Evolutionary conservation across 2,113 vertebrate species (phyloP).

Genomic region (Miniopterus natalensis): DNA sequence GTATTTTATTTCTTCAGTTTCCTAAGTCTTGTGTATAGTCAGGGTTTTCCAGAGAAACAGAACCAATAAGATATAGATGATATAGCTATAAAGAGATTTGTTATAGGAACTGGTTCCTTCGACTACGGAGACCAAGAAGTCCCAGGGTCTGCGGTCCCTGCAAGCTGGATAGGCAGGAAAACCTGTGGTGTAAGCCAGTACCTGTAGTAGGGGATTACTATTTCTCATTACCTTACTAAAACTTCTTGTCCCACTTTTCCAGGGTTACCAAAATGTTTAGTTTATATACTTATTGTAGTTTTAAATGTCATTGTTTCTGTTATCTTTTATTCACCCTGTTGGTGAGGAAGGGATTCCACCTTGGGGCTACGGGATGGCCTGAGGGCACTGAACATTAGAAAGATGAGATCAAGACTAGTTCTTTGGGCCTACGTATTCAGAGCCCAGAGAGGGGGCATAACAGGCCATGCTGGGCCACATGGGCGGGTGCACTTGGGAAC

Average conservation of each 20-base stretch:
- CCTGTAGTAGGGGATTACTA: not conserved
- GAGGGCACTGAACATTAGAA: not conserved
- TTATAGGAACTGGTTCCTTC: not conserved
- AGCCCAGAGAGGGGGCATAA: too few species aligned
- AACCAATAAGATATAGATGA: not conserved
- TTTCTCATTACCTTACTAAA: not conserved
- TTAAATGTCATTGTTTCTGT: too few species aligned
- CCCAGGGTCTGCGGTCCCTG: not conserved
- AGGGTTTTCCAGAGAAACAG: not conserved
- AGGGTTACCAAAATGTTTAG: not conserved
- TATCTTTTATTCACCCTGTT: not conserved
- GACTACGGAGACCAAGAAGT: not conserved
- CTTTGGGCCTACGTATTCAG: not conserved
- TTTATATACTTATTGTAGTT: not conserved
- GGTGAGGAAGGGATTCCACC: not conserved
- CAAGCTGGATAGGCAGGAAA: not conserved
- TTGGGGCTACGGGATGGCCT: not conserved
- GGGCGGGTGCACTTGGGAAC: not conserved
- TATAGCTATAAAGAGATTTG: not conserved
- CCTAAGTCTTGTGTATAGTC: not conserved
- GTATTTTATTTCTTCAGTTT: not conserved
- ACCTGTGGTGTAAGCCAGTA: not conserved
- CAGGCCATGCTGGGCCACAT: too few species aligned
- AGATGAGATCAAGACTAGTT: not conserved
- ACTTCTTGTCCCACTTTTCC: not conserved